phyloP scores from a whole-genome alignment of 2,888 invertebrate genomes.

The Drepanosiphum platanoidis region DNA sequence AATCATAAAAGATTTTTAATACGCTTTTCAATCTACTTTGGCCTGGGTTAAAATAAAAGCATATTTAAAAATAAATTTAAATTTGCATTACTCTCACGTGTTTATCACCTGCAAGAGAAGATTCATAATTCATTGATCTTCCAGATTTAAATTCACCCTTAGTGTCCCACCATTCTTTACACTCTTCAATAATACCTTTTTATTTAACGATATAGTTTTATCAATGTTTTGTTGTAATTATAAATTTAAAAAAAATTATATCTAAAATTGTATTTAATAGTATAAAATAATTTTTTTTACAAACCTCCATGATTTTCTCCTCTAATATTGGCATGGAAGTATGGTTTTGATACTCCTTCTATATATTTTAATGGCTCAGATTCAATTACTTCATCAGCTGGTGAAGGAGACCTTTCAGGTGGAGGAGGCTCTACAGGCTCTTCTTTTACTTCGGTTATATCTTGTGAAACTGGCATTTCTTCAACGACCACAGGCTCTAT shows the following conservation, averaged over 20 bases:
- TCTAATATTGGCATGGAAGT: constrained; percentile 63
- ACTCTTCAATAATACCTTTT: constrained; percentile 57
- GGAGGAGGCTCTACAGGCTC: constrained; percentile 41
- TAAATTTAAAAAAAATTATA: not conserved
- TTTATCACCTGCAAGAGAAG: constrained; percentile 60
- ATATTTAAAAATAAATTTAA: constrained; percentile 54
- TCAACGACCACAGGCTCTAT: constrained; percentile 30
- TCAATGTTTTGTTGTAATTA: constrained; percentile 25
- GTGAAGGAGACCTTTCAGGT: constrained; percentile 60
- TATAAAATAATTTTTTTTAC: constrained; percentile 68
- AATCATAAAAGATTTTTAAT: not conserved
- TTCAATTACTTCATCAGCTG: constrained; percentile 57
- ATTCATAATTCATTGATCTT: constrained; percentile 54
- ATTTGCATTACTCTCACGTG: constrained; percentile 55
- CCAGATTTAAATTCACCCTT: constrained; percentile 60
- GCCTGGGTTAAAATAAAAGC: constrained; percentile 53
- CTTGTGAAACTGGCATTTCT: constrained; percentile 45
- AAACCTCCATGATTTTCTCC: constrained; percentile 78
- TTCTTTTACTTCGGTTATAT: constrained; percentile 32
- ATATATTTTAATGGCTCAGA: constrained; percentile 62
- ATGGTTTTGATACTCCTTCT: constrained; percentile 62
- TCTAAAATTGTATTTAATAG: constrained; percentile 22
- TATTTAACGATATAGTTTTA: constrained; percentile 49
- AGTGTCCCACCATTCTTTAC: constrained; percentile 60
- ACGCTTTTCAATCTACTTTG: constrained; percentile 43